Percentiles rank a stretch among this genome's conserved stretches.
Evolutionary conservation across 2,888 invertebrate species (phyloP).

Genomic region (Cheilosia urbana): DNA sequence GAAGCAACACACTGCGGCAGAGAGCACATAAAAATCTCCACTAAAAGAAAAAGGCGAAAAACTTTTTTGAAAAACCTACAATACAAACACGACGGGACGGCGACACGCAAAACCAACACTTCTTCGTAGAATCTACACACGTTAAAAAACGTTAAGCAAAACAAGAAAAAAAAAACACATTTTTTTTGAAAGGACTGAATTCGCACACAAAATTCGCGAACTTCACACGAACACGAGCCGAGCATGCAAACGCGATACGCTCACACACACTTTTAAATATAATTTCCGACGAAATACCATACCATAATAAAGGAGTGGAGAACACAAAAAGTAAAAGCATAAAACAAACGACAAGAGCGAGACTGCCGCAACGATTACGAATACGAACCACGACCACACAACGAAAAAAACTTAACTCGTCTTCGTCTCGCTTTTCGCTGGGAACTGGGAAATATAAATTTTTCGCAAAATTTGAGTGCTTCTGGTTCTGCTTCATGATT

Average conservation of each 20-base stretch:
- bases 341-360: slow-evolving; percentile 29
- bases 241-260: not conserved
- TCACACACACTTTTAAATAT: not conserved
- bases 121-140: slow-evolving; percentile 57
- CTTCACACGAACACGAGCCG: slow-evolving; percentile 1
- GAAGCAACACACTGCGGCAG: slow-evolving; percentile 76
- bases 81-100: slow-evolving; percentile 21
- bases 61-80: slow-evolving; percentile 57
- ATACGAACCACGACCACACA: not conserved
- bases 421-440: not conserved
- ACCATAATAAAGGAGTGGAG: slow-evolving; percentile 27
- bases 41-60: slow-evolving; percentile 63
- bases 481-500: not conserved
- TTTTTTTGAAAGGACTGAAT: slow-evolving; percentile 73
- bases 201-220: slow-evolving; percentile 68
- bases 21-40: slow-evolving; percentile 64
- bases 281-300: slow-evolving; percentile 41
- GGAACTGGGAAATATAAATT: slow-evolving; percentile 15
- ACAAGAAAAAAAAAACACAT: not conserved
- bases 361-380: slow-evolving; percentile 18
- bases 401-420: slow-evolving; percentile 15
- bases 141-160: slow-evolving; percentile 35
- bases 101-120: slow-evolving; percentile 36
- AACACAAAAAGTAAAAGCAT: slow-evolving; percentile 45
- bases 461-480: slow-evolving; percentile 47